phyloP scores from a whole-genome alignment of 2,888 invertebrate genomes.

The Cephus runcator region DNA sequence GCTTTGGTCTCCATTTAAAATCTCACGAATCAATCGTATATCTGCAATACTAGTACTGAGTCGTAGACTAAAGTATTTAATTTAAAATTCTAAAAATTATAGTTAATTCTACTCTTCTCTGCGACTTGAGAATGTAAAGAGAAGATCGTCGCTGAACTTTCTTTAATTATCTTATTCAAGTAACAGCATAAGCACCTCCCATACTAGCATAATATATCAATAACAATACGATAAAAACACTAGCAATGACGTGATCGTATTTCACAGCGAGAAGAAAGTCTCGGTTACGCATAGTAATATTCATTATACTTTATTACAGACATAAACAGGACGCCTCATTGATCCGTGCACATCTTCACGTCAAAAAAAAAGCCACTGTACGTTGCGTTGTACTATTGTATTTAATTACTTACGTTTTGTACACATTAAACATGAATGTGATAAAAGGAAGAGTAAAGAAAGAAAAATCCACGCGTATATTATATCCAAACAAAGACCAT shows the following conservation, averaged over 20 bases:
- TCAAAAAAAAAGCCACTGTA: background rate
- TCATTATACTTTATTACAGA: background rate
- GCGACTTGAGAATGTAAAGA: background rate
- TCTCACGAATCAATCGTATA: background rate
- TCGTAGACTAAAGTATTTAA: background rate
- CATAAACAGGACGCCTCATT: background rate
- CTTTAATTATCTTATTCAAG: background rate
- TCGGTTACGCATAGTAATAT: background rate
- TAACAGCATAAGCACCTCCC: background rate
- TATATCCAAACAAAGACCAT: background rate
- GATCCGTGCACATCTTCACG: background rate
- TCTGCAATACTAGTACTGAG: background rate
- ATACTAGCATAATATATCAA: background rate
- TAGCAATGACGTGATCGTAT: constrained; percentile 3
- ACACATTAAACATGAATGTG: constrained; percentile 41
- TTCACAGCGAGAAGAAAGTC: background rate
- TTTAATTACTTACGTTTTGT: constrained; percentile 38
- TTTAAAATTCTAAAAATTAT: background rate
- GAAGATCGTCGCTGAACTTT: background rate
- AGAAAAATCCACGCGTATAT: background rate
- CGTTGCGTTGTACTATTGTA: constrained; percentile 1
- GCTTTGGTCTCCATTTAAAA: background rate
- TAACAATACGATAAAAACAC: background rate
- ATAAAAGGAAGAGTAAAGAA: constrained; percentile 9
- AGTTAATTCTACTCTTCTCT: background rate